These are phyloP conservation scores for Ormyrus rosae DNA, from an alignment of 2,888 invertebrate species.

Conservation along the genomic window DNA sequence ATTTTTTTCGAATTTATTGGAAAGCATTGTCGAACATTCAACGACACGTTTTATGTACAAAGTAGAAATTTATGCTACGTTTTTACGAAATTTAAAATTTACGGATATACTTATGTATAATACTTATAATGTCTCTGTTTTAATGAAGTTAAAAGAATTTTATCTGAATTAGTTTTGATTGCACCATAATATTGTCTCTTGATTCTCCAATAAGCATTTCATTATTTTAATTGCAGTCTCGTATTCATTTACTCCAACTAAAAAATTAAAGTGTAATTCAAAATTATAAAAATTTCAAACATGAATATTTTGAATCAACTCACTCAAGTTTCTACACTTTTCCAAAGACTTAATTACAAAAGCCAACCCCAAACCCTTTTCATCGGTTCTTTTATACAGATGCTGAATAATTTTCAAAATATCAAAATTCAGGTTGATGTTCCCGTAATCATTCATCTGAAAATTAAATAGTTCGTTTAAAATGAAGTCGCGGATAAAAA, in stretches of 20 bases:
- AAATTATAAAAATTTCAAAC: neutral
- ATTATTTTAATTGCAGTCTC: constrained; percentile 31
- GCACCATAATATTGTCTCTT: constrained; percentile 37
- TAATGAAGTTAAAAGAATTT: too few species aligned
- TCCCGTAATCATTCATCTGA: constrained; percentile 39
- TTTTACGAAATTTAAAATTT: too few species aligned
- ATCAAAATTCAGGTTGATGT: constrained; percentile 34
- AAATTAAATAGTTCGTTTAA: neutral
- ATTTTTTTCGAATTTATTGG: too few species aligned
- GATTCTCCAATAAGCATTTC: constrained; percentile 50
- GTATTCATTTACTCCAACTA: constrained; percentile 26
- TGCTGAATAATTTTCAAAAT: constrained; percentile 41
- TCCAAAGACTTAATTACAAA: constrained; percentile 31
- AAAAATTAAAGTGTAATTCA: neutral
- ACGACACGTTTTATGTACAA: too few species aligned
- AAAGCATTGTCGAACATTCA: too few species aligned
- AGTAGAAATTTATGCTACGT: too few species aligned
- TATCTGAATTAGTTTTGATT: constrained; percentile 7
- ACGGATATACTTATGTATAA: too few species aligned
- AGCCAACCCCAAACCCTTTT: constrained; percentile 23
- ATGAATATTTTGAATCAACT: constrained; percentile 11
- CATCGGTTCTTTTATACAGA: constrained; percentile 37
- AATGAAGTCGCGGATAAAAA: neutral
- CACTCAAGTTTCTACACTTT: constrained; percentile 36
- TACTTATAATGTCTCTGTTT: too few species aligned